Evolutionary conservation across 2,888 invertebrate species (phyloP).

Genomic region (Alviniconcha strummeri): DNA sequence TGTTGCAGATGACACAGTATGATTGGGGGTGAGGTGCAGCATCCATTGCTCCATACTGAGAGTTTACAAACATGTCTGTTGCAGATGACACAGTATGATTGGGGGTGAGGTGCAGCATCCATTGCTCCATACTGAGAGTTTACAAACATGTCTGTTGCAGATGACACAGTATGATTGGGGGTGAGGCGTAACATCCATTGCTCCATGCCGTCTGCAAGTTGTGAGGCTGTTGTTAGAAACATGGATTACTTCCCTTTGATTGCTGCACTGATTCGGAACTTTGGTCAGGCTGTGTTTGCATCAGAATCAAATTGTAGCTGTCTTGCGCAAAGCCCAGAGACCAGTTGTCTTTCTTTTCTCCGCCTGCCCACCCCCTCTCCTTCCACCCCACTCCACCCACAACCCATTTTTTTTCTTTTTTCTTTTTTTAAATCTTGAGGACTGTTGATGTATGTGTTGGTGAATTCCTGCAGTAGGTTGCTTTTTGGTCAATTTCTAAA

Average conservation of each 20-base stretch:
- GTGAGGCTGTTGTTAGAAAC: not conserved
- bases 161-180: constrained; percentile 35
- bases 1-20: constrained; percentile 37
- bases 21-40: not conserved
- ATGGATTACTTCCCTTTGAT: constrained; percentile 1
- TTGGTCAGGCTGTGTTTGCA: no score
- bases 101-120: not conserved
- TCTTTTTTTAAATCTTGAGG: no score
- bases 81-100: constrained; percentile 37
- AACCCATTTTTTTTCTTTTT: no score
- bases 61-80: not conserved
- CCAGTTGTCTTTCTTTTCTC: no score
- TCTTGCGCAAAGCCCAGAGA: no score
- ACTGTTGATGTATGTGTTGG: no score
- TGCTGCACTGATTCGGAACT: not conserved
- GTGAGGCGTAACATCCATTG: not conserved
- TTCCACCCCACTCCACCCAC: no score
- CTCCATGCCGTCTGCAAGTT: constrained; percentile 17
- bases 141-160: constrained; percentile 12
- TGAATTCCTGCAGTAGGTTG: no score
- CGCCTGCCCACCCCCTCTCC: no score
- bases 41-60: no score
- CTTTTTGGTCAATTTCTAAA: not conserved
- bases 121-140: no score
- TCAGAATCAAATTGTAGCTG: no score